Conservation (phyloP, 2,888 invertebrate genomes). For the Yponomeuta sedellus region DNA sequence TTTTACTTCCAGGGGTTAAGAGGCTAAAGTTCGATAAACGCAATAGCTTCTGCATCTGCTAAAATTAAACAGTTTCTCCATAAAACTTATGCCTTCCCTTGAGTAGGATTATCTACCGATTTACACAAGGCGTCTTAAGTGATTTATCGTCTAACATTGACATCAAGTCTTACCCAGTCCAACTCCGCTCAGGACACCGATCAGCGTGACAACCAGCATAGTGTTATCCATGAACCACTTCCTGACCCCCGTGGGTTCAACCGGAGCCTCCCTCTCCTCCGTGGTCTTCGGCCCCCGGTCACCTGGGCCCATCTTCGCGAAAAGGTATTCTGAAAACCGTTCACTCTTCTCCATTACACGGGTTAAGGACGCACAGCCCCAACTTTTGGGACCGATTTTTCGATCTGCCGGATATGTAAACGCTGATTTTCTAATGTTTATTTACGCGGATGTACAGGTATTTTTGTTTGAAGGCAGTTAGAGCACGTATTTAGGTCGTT, state of each 20-base stretch:
- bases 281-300: slow-evolving; percentile 78
- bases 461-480: background rate
- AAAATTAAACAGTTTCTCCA: too few species aligned
- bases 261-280: slow-evolving; percentile 78
- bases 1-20: too few species aligned
- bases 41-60: too few species aligned
- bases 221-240: slow-evolving; percentile 86
- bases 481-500: background rate
- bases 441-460: slow-evolving; percentile 15
- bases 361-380: slow-evolving; percentile 31
- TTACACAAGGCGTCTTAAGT: too few species aligned
- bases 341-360: slow-evolving; percentile 79
- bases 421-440: slow-evolving; percentile 1
- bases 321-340: slow-evolving; percentile 87
- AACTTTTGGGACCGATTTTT: slow-evolving; percentile 20
- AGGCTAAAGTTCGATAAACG: too few species aligned
- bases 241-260: slow-evolving; percentile 79
- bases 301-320: slow-evolving; percentile 86
- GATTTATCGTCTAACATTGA: too few species aligned
- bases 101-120: too few species aligned
- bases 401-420: background rate
- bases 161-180: slow-evolving; percentile 76
- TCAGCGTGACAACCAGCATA: slow-evolving; percentile 85
- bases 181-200: slow-evolving; percentile 86
- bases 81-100: too few species aligned